Evolutionary conservation across 2,113 vertebrate genomes (phyloP).

Genomic region (Dicentrarchus labrax): DNA sequence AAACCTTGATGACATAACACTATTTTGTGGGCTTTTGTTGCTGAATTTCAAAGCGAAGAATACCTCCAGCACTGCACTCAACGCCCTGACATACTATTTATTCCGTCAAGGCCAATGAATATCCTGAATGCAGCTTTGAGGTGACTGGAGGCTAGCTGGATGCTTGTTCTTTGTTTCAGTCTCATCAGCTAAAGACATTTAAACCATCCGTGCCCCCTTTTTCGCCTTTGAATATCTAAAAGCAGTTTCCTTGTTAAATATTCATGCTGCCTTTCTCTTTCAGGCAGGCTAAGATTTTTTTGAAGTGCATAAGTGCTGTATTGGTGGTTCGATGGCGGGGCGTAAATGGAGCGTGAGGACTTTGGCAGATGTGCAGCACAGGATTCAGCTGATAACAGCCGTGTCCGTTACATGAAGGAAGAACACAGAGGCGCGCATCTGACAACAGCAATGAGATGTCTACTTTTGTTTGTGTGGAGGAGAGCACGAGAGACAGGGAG

Average conservation of each 20-base stretch:
- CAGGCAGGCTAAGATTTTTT: conserved; percentile 51
- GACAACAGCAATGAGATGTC: conserved; percentile 20
- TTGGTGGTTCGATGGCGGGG: conserved; percentile 61
- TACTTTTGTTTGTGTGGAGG: conserved; percentile 43
- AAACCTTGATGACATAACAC: conserved; percentile 29
- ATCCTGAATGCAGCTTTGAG: conserved; percentile 41
- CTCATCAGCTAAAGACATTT: conserved; percentile 58
- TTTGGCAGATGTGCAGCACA: conserved; percentile 47
- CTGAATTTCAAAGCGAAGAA: conserved; percentile 36
- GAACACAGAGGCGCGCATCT: not conserved
- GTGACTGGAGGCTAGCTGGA: conserved; percentile 12
- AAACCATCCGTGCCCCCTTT: conserved; percentile 26
- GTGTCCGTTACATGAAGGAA: conserved; percentile 46
- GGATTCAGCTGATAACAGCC: conserved; percentile 60
- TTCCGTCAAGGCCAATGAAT: conserved; percentile 32
- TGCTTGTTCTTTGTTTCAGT: conserved; percentile 42
- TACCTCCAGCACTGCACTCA: conserved; percentile 18
- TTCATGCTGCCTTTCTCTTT: conserved; percentile 75
- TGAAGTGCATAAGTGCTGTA: conserved; percentile 60
- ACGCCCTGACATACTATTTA: conserved; percentile 36
- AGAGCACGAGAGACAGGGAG: not conserved
- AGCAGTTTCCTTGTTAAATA: conserved; percentile 73
- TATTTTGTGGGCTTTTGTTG: not conserved
- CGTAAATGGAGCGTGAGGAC: conserved; percentile 66
- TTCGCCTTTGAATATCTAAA: conserved; percentile 52